These are phyloP conservation scores for Copsychus sechellarum DNA, from an alignment of 2,113 vertebrate species.

Conservation along the genomic window DNA sequence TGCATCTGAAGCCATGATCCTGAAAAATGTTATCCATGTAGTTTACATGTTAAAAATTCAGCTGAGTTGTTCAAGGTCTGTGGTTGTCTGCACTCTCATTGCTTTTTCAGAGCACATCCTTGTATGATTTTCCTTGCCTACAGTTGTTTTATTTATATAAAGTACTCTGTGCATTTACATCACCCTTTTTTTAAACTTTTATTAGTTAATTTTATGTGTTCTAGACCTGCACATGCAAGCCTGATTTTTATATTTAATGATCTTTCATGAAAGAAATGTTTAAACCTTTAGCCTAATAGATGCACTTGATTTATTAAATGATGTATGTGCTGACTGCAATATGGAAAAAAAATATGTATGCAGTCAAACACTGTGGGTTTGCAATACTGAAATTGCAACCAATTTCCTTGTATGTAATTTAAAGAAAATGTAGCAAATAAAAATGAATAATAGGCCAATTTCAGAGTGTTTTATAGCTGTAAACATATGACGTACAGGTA, in stretches of 20 bases:
- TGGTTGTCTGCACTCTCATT: background rate
- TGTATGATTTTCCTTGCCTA: background rate
- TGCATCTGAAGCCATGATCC: background rate
- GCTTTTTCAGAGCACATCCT: background rate
- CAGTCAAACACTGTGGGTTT: slow-evolving; percentile 3
- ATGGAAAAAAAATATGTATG: slow-evolving; percentile 26
- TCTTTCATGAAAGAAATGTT: slow-evolving; percentile 45
- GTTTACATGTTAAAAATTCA: background rate
- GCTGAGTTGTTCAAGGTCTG: background rate
- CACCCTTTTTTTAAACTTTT: background rate
- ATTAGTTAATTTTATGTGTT: background rate
- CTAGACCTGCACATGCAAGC: background rate
- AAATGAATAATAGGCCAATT: slow-evolving; percentile 49
- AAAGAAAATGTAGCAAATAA: slow-evolving; percentile 54
- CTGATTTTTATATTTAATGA: slow-evolving; percentile 39
- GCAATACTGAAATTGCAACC: slow-evolving; percentile 41
- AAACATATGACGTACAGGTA: slow-evolving; percentile 29
- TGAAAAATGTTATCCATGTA: background rate
- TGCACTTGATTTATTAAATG: slow-evolving; percentile 57
- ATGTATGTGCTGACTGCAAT: slow-evolving; percentile 5
- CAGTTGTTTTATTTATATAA: background rate
- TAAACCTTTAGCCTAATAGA: slow-evolving; percentile 56
- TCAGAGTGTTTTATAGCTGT: slow-evolving; percentile 7
- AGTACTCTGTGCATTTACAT: background rate
- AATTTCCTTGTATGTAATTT: slow-evolving; percentile 46